Evolutionary conservation across 2,888 invertebrate species (phyloP).

Genomic region (Phalera bucephala): DNA sequence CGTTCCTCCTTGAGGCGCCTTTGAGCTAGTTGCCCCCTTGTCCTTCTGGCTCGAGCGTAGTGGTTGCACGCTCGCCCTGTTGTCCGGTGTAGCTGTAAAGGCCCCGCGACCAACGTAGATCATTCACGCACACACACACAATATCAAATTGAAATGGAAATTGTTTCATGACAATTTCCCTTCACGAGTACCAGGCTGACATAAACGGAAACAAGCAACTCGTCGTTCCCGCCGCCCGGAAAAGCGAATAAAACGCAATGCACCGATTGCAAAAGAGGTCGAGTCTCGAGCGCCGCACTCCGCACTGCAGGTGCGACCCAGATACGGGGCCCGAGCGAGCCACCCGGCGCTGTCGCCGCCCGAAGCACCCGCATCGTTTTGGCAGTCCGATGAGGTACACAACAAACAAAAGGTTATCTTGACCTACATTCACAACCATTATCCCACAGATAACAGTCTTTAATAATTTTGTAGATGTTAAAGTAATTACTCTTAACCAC

Average conservation of each 20-base stretch:
- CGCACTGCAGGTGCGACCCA: constrained; percentile 77
- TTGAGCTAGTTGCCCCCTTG: too few species aligned
- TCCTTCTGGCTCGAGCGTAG: too few species aligned
- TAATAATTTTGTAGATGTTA: constrained; percentile 26
- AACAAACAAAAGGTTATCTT: constrained; percentile 34
- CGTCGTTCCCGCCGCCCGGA: constrained; percentile 6
- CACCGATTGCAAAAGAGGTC: constrained; percentile 52
- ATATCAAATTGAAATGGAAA: not conserved
- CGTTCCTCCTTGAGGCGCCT: too few species aligned
- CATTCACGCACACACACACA: too few species aligned
- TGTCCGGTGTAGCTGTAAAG: too few species aligned
- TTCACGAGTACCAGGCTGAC: not conserved
- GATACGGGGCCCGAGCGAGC: constrained; percentile 30
- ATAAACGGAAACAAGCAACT: constrained; percentile 1
- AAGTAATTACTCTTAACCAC: constrained; percentile 1
- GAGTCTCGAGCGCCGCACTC: constrained; percentile 37
- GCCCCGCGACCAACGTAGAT: too few species aligned
- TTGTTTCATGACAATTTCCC: not conserved
- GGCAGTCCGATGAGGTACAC: constrained; percentile 5
- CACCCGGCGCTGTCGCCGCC: not conserved
- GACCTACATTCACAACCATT: constrained; percentile 33
- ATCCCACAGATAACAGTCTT: constrained; percentile 16
- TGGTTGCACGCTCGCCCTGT: too few species aligned
- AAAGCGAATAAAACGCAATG: constrained; percentile 41
- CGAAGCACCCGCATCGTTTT: constrained; percentile 1